Conservation (phyloP, 2,113 vertebrate species). For the Cinclus mexicanus region DNA sequence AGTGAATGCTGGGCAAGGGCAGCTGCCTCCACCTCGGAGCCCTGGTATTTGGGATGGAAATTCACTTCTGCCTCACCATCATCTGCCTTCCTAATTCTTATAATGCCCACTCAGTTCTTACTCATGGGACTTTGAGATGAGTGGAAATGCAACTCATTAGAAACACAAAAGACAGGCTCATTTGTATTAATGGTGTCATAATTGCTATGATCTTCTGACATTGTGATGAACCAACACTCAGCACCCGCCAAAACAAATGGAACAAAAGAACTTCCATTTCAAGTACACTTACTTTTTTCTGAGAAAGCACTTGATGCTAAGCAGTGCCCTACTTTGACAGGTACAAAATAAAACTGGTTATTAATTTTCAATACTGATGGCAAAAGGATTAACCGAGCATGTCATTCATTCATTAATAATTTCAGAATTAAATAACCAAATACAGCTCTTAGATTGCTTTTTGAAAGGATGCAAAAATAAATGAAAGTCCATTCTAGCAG, state of each 20-base stretch:
- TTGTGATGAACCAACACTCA: background rate
- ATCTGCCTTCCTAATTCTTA: background rate
- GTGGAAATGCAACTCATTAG: background rate
- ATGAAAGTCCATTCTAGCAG: conserved; percentile 9
- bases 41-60: background rate
- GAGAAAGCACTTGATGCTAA: background rate
- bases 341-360: conserved; percentile 12
- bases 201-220: background rate
- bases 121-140: background rate
- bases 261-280: background rate
- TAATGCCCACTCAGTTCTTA: background rate
- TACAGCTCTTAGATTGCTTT: conserved; percentile 1
- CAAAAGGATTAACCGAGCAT: background rate
- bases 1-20: too few species aligned
- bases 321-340: background rate
- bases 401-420: conserved; percentile 29
- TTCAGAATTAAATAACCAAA: conserved; percentile 35
- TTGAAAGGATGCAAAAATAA: conserved; percentile 33
- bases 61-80: background rate
- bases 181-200: background rate
- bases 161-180: background rate
- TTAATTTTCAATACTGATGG: conserved; percentile 23
- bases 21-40: background rate
- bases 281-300: background rate
- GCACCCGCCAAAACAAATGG: background rate